These are phyloP conservation scores for Sinocyclocheilus anophthalmus DNA, from an alignment of 2,113 vertebrate genomes.

Conservation along the genomic window DNA sequence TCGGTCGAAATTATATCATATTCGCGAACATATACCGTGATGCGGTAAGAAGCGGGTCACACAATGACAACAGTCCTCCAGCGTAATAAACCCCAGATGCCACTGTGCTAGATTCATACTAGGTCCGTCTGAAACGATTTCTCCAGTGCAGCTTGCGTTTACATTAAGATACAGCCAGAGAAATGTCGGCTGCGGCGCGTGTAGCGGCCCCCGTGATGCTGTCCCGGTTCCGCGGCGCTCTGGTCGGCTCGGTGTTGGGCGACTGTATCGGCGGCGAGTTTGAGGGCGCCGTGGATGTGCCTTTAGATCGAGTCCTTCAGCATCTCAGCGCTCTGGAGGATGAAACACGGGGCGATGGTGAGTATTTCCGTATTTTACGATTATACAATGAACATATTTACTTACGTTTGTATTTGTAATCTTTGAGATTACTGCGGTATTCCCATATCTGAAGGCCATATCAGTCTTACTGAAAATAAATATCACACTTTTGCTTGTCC, in stretches of 20 bases:
- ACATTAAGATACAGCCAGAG: slow-evolving; percentile 37
- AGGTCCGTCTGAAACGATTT: neutral
- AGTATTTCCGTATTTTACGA: neutral
- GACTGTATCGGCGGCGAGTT: slow-evolving; percentile 91
- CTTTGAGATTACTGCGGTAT: neutral
- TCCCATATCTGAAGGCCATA: neutral
- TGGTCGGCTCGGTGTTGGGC: slow-evolving; percentile 88
- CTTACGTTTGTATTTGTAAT: neutral
- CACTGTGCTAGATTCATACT: neutral
- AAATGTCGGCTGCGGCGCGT: slow-evolving; percentile 64
- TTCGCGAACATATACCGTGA: neutral
- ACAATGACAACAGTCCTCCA: slow-evolving; percentile 42
- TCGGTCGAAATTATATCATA: neutral
- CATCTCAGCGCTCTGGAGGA: slow-evolving; percentile 82
- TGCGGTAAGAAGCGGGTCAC: slow-evolving; percentile 46
- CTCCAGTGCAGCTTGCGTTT: neutral
- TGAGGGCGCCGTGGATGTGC: slow-evolving; percentile 86
- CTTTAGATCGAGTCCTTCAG: slow-evolving; percentile 79
- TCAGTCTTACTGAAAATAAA: neutral
- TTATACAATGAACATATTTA: neutral
- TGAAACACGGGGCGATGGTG: slow-evolving; percentile 75
- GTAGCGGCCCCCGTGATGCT: slow-evolving; percentile 67
- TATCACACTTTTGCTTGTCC: neutral
- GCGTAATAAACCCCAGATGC: slow-evolving; percentile 30
- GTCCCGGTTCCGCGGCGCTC: slow-evolving; percentile 85